Evolutionary conservation across 2,888 invertebrate genomes (phyloP).

Genomic region (Lamellibrachia satsuma): DNA sequence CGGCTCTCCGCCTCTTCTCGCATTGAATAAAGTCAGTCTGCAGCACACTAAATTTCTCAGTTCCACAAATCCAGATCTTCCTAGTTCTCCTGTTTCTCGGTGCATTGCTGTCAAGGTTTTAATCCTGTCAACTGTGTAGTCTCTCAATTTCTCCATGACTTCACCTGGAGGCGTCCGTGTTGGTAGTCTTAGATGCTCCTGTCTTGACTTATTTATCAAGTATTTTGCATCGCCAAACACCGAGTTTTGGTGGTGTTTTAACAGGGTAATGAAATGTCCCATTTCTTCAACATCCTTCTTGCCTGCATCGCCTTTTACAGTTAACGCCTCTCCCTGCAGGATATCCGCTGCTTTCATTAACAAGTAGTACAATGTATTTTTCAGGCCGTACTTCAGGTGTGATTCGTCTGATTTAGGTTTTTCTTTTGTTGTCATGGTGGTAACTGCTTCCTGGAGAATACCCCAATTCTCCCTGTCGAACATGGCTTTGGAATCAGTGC

Average conservation of each 20-base stretch:
- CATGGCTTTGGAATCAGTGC: not conserved
- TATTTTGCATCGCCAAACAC: constrained; percentile 21
- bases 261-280: not conserved
- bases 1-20: not conserved
- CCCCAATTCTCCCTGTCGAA: not conserved
- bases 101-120: not conserved
- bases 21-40: constrained; percentile 21
- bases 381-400: not conserved
- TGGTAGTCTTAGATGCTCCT: not conserved
- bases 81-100: not conserved
- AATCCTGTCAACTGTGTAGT: not conserved
- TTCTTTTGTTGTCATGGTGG: not conserved
- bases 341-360: not conserved
- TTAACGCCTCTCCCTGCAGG: not conserved
- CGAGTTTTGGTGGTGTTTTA: constrained; percentile 14
- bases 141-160: not conserved
- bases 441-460: not conserved
- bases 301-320: not conserved
- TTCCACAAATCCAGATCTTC: constrained; percentile 1
- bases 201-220: constrained; percentile 7
- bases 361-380: not conserved
- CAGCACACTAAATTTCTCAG: constrained; percentile 23
- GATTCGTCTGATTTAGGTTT: not conserved
- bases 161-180: not conserved
- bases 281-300: not conserved